Evolutionary conservation across 1,140 invertebrate genomes (phyloP).

Genomic region (Leguminivora glycinivorella): DNA sequence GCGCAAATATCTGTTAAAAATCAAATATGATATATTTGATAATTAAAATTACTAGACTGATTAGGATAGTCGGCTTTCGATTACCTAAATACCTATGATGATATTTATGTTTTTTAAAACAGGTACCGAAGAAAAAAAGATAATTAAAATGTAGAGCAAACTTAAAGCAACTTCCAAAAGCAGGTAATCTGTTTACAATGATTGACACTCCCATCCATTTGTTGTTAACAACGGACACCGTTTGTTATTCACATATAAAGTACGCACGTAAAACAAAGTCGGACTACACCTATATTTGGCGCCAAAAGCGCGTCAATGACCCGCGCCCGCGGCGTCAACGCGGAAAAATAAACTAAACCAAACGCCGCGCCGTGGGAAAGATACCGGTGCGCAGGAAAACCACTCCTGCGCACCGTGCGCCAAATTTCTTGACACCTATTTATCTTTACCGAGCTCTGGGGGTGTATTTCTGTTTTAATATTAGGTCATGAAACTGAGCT

Average conservation of each 20-base stretch:
- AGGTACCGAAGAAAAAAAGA: not conserved
- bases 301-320: constrained; percentile 35
- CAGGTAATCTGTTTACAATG: not conserved
- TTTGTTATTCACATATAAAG: constrained; percentile 3
- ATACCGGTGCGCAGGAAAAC: constrained; percentile 26
- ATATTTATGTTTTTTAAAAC: no score
- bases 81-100: no score
- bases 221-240: not conserved
- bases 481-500: no score
- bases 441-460: not conserved
- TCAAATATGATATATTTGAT: not conserved
- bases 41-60: no score
- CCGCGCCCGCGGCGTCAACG: constrained; percentile 24
- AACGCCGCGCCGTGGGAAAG: constrained; percentile 23
- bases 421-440: not conserved
- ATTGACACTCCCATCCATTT: not conserved
- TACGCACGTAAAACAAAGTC: constrained; percentile 11
- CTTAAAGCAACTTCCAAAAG: no score
- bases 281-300: constrained; percentile 32
- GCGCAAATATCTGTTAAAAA: not conserved
- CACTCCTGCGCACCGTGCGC: not conserved
- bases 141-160: not conserved
- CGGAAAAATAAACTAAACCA: constrained; percentile 36
- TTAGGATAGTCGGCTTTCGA: no score
- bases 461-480: no score